Evolutionary conservation across 2,888 invertebrate species (phyloP), one percentile per base, ranked within the genome.

Genomic region (Melanotus villosus): DNA sequence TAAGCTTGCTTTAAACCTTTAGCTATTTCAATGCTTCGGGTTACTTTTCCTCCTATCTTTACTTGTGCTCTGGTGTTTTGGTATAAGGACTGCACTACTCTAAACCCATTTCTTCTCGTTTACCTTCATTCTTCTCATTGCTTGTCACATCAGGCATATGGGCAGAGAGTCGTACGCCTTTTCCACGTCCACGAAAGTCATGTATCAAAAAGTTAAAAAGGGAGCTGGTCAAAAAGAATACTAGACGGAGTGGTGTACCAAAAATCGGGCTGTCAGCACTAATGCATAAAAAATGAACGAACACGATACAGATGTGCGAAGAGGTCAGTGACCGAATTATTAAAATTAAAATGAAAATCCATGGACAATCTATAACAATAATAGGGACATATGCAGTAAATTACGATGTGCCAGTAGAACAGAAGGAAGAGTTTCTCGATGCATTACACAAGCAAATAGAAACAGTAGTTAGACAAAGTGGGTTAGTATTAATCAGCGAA

Each of bases 261-360:
- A 50, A 12, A 26, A 30, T 1, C 12, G 50, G 50, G 12, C 26
- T 26, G n/a, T 7, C 50, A 23, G 26, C 26, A 14, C 14, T 30
- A n/a, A 23, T 50, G n/a, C n/a, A 10, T n/a, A 50, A 50, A 6
- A 50, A 50, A 30, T 50, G 50, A 12, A 45, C 50, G 26, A 50
- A 19, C 7, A 47, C 23, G 9, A 47, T 10, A 21, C 19, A 47
- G 12, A 47, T 7, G 7, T 47, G 21, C 19, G 47, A 47, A 47
- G n/a, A 47, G 12, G 23, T 47, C 4, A 23, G 12, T 23, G 23
- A 47, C 7, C 6, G 47, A 10, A 16, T 41, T 16, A 47, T 23
- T n/a, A 47, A 47, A 23, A 12, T 50, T 10, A 21, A 14, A 45
- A 45, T 45, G 43, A 50, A 26, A 30, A 50, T 50, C 23, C 26